Conservation (phyloP, 2,888 invertebrate genomes). For the Leucoma salicis region DNA sequence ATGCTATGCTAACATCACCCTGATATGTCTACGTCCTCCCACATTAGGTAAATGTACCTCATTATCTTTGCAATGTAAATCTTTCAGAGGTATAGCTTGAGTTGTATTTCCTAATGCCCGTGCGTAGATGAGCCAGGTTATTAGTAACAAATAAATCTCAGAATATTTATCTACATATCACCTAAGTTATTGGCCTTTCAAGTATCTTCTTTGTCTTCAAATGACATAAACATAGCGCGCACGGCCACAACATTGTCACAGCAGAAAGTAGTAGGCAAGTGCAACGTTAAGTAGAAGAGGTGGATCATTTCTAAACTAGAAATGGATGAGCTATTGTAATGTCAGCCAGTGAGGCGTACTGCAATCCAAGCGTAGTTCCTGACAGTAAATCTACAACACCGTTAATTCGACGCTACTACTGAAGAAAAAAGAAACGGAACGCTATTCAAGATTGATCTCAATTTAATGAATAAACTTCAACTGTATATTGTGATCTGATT, state of each 20-base stretch:
- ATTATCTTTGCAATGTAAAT: too few relatives aligned
- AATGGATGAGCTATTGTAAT: slow-evolving; percentile 66
- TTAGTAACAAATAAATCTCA: neutral
- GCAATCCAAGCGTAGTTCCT: slow-evolving; percentile 39
- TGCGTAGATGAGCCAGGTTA: too few relatives aligned
- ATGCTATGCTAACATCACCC: too few relatives aligned
- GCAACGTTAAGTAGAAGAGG: slow-evolving; percentile 29
- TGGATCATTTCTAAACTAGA: slow-evolving; percentile 47
- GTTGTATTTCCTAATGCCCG: too few relatives aligned
- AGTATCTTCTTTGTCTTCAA: slow-evolving; percentile 27
- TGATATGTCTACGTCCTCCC: too few relatives aligned
- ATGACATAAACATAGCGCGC: slow-evolving; percentile 31
- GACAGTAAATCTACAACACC: slow-evolving; percentile 46
- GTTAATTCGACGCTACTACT: slow-evolving; percentile 39
- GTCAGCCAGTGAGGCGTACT: slow-evolving; percentile 44
- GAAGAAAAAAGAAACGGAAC: slow-evolving; percentile 21
- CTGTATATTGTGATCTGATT: too few relatives aligned
- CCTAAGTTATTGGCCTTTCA: slow-evolving; percentile 1
- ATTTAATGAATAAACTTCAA: too few relatives aligned
- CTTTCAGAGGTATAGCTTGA: too few relatives aligned
- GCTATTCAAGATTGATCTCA: slow-evolving; percentile 10
- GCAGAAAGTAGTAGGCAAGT: slow-evolving; percentile 32
- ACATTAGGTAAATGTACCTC: too few relatives aligned
- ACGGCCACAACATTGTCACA: slow-evolving; percentile 45
- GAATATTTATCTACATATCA: neutral